Evolutionary conservation across 1,140 invertebrate species (phyloP).

Genomic region (Drosophila serrata): DNA sequence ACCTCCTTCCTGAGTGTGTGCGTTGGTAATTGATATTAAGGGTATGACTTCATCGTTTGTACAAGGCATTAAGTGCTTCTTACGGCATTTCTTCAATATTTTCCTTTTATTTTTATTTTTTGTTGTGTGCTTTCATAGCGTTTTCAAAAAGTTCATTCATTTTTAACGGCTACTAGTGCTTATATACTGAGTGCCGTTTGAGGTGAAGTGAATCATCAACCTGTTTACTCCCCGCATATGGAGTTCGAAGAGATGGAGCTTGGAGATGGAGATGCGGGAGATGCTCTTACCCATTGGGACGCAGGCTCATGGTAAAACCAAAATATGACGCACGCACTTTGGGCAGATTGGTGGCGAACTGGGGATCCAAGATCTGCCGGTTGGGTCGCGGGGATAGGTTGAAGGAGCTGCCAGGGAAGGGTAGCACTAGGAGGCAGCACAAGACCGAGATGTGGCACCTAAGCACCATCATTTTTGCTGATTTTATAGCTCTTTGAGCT

Average conservation of each 20-base stretch:
- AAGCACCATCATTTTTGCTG: slow-evolving; percentile 36
- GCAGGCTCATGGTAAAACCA: slow-evolving; percentile 74
- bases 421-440: slow-evolving; percentile 15
- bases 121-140: slow-evolving; percentile 13
- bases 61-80: slow-evolving; percentile 49
- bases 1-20: slow-evolving; percentile 9
- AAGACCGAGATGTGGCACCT: slow-evolving; percentile 16
- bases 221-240: slow-evolving; percentile 57
- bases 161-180: slow-evolving; percentile 48
- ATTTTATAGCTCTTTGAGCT: background rate
- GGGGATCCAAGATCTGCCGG: slow-evolving; percentile 69
- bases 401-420: slow-evolving; percentile 39
- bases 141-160: slow-evolving; percentile 62
- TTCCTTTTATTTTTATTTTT: slow-evolving; percentile 10
- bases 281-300: slow-evolving; percentile 74
- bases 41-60: slow-evolving; percentile 72
- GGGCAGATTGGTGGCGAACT: slow-evolving; percentile 61
- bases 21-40: slow-evolving; percentile 59
- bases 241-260: slow-evolving; percentile 10
- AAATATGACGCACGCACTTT: slow-evolving; percentile 84
- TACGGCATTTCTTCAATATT: slow-evolving; percentile 19
- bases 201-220: slow-evolving; percentile 55
- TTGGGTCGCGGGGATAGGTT: slow-evolving; percentile 83
- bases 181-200: slow-evolving; percentile 13
- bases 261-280: slow-evolving; percentile 25